Base-by-base conservation (phyloP, 2,888 invertebrate genomes). In the Cheilosia vulpina region DNA sequence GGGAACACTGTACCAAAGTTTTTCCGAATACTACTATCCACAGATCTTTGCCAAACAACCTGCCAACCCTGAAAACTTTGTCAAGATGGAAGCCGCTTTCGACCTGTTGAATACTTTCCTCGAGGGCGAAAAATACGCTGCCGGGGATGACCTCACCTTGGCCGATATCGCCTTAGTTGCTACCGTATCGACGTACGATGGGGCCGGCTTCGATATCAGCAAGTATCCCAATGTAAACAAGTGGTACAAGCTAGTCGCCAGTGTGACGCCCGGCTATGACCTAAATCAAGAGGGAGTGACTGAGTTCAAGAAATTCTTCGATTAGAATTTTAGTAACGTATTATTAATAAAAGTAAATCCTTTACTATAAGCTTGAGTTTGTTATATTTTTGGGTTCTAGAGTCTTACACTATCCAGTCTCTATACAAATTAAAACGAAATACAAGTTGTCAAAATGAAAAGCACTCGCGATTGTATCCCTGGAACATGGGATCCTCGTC, bases 101-200 rank as follows among this genome's bases (percentile, higher is more conserved):
- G 93, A 93, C 45, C 94, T 95, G 87, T 92, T 97, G 41, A 95
- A 97, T 88, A 94, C 92, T 15, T 95, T 96, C 93, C 93, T 97
- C 34, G 94, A 95, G 53, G 95, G 94, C 0, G 94, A 95, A 88
- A 93, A 94, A 87, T 97, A 94, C 92, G 94, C 93, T 47, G 96
- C 96, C n/a, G 97, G 97, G 2, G 93, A 95, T 79, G 93, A 93
- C 77, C 92, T 97, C 71, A 97, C 97, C 19, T 90, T 97, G 19
- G 97, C 97, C 9, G 97, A 97, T 91, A 93, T 96, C 50, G 92
- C 95, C 41, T 90, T 97, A 57, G 93, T 95, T 43, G 94, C 96
- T 9, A 93, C 94, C 7, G 93, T 97, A 11, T 95, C 96, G 62
- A 96, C 95, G 84, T 94, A 94, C 84, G 96, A 96, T 89, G 95